Percentiles rank a stretch among this genome's conserved stretches.
These are phyloP conservation scores for Gymnobelideus leadbeateri DNA, from an alignment of 2,113 vertebrate genomes.

Conservation along the genomic window DNA sequence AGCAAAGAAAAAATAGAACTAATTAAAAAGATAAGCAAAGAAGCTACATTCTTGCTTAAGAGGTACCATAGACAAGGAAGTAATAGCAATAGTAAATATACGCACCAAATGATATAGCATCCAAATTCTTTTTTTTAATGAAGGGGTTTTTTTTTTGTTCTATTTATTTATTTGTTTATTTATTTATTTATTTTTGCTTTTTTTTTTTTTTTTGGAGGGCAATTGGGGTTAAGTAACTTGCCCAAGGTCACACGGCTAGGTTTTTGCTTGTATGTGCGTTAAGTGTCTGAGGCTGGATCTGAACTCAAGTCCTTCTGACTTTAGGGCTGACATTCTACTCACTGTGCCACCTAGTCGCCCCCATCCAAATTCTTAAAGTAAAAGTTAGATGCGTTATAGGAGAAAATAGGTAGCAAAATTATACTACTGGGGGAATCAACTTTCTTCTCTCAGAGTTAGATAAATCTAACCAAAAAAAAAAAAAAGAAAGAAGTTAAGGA, in stretches of 20 bases:
- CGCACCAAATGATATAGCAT: background rate
- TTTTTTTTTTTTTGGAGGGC: no score
- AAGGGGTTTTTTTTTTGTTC: no score
- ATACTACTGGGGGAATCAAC: background rate
- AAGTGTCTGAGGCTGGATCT: no score
- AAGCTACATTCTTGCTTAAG: background rate
- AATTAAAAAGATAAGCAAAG: background rate
- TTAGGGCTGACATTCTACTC: no score
- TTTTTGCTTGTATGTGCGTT: no score
- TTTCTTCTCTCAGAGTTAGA: background rate
- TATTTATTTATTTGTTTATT: no score
- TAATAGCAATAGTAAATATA: background rate
- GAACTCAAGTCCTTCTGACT: no score
- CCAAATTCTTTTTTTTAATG: background rate
- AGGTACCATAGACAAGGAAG: background rate
- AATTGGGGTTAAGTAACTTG: no score
- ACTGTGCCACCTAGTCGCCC: no score
- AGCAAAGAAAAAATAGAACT: background rate
- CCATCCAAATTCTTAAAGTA: background rate
- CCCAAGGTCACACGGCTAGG: no score
- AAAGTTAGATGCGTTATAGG: background rate
- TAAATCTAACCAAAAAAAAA: background rate
- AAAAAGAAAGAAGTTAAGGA: background rate
- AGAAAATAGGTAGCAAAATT: background rate
- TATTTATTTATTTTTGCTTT: no score